phyloP scores from a whole-genome alignment of 2,797 vertebrate genomes.

The Tarsius wallacei region DNA sequence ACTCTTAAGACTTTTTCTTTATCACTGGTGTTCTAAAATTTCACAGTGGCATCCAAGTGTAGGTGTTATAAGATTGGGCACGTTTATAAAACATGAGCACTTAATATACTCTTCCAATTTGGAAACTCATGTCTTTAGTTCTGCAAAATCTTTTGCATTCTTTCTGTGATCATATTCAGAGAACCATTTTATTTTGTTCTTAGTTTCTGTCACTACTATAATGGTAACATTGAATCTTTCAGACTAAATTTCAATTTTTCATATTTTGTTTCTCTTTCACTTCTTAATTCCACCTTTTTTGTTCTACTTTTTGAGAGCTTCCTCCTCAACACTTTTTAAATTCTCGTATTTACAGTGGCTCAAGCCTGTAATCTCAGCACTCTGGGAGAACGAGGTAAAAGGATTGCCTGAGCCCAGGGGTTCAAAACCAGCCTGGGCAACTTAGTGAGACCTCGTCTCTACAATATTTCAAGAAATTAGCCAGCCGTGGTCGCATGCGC shows the following conservation, averaged over 20 bases:
- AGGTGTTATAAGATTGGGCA: not conserved
- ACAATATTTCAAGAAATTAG: too few relatives aligned
- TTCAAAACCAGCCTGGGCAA: too few relatives aligned
- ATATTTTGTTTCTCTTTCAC: not conserved
- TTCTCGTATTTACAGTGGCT: not conserved
- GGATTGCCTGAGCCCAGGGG: too few relatives aligned
- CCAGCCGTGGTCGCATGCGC: too few relatives aligned
- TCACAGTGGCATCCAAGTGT: not conserved
- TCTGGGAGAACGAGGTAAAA: too few relatives aligned
- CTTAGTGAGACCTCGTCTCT: too few relatives aligned
- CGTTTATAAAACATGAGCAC: constrained; percentile 5
- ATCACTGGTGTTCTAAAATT: not conserved
- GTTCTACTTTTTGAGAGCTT: constrained; percentile 2
- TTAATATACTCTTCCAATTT: not conserved
- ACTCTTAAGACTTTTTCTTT: not conserved
- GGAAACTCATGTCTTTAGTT: not conserved
- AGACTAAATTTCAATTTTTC: not conserved
- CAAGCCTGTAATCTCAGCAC: too few relatives aligned
- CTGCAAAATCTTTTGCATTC: not conserved
- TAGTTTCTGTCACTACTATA: not conserved
- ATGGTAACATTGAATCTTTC: not conserved
- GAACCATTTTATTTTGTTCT: constrained; percentile 18
- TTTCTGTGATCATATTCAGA: constrained; percentile 7
- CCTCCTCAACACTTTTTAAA: not conserved
- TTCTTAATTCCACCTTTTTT: not conserved